phyloP scores from a whole-genome alignment of 2,797 vertebrate genomes.

The Silurus aristotelis region DNA sequence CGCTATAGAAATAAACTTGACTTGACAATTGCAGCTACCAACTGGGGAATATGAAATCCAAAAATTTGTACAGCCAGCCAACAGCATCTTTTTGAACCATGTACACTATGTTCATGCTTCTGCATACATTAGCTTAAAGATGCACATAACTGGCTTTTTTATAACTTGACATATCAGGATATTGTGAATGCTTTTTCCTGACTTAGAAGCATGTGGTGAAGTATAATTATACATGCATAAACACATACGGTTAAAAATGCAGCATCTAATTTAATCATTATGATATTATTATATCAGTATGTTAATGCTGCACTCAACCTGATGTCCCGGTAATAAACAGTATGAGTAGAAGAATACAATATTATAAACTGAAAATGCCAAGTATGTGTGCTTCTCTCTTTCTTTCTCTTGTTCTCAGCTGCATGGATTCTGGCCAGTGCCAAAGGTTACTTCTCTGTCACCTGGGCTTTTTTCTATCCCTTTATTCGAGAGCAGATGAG shows the following conservation, averaged over 20 bases:
- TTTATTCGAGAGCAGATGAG: background rate
- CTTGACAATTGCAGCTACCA: background rate
- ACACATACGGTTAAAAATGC: background rate
- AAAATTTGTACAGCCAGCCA: background rate
- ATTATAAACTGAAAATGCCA: background rate
- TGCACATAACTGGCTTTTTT: background rate
- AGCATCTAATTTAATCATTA: background rate
- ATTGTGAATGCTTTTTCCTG: background rate
- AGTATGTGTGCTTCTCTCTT: background rate
- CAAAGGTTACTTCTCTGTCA: background rate
- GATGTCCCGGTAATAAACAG: background rate
- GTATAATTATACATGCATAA: no score
- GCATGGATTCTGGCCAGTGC: background rate
- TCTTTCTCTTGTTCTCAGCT: background rate
- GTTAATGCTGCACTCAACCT: background rate
- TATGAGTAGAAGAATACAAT: background rate
- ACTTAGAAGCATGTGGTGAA: no score
- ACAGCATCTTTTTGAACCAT: background rate
- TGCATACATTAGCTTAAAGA: background rate
- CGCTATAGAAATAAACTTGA: no score
- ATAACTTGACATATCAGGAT: background rate
- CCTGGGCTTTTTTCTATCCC: constrained; percentile 12
- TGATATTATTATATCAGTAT: background rate
- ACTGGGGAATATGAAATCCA: background rate
- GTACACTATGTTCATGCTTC: background rate